Percentiles rank a stretch among this genome's conserved stretches.
Conservation (phyloP, 2,888 invertebrate genomes). For the Pasiphila rectangulata region DNA sequence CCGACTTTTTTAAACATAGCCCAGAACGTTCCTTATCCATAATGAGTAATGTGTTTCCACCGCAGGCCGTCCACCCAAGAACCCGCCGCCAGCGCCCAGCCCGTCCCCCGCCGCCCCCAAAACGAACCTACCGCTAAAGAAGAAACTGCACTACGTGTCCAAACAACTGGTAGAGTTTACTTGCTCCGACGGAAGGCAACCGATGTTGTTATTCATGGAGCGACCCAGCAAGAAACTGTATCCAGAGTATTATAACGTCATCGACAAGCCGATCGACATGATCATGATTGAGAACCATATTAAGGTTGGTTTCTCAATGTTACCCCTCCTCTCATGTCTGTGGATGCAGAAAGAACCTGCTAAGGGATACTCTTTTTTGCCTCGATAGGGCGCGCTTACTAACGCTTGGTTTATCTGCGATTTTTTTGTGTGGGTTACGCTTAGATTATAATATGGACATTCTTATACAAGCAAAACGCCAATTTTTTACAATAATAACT, state of each 20-base stretch:
- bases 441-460: too few relatives aligned
- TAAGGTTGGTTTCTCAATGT: conserved; percentile 81
- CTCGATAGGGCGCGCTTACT: too few relatives aligned
- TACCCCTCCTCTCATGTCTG: too few relatives aligned
- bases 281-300: conserved; percentile 95
- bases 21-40: too few relatives aligned
- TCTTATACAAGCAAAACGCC: too few relatives aligned
- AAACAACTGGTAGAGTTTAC: conserved; percentile 78
- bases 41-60: too few relatives aligned
- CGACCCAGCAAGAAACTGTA: conserved; percentile 97
- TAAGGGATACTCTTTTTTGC: too few relatives aligned
- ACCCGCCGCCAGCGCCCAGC: conserved; percentile 46
- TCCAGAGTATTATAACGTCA: conserved; percentile 97
- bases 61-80: conserved; percentile 69
- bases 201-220: conserved; percentile 96
- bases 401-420: too few relatives aligned
- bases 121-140: conserved; percentile 85
- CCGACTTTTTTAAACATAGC: too few relatives aligned
- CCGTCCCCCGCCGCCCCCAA: conserved; percentile 44
- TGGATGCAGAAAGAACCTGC: too few relatives aligned
- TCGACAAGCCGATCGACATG: conserved; percentile 96
- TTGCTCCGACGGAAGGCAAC: conserved; percentile 87
- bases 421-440: too few relatives aligned
- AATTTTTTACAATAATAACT: too few relatives aligned
- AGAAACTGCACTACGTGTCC: conserved; percentile 90